Evolutionary conservation across 2,797 vertebrate species (phyloP), one percentile per base, ranked within the genome.

Genomic region (Octomys mimax): DNA sequence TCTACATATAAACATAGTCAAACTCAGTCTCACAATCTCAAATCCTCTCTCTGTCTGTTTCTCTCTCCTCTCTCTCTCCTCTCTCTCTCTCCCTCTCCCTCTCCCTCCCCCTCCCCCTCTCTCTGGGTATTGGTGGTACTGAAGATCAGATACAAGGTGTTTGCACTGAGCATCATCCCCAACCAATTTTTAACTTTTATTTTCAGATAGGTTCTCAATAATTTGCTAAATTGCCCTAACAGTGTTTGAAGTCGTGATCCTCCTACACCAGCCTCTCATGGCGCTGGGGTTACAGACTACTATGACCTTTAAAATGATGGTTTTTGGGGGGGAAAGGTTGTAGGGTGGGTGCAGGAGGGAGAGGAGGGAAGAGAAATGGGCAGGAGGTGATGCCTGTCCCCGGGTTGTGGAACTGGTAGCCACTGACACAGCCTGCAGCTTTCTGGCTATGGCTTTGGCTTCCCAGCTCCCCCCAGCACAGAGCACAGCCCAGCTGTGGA

Each of bases 401-500:
- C 81, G 75, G 97, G 98, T 97, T 98, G 98, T 98, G 98, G 98
- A 98, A 98, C 98, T 98, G 98, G 97, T 95, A 77, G 96, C 97
- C 54, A 93, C 93, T 82, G 95, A 81, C 93, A 89, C 46, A 96
- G 92, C 57, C 92, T 91, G 92, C 96, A 54, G 93, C 96, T 77
- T 28, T 71, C 95, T 96, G 36, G 96, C 97, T 84, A 9, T 97
- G 52, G 95, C 94, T 62, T 54, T 97, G 90, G 96, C 95, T 97
- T 95, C 94, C 95, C 96, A 75, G 88, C 88, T 92, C 10, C 77
- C 92, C 89, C 80, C 3, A n/a, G 79, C 94, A 97, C 92, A 36
- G 92, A 95, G 92, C 89, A 94, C 78, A 94, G 93, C 95, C 95
- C 82, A 78, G 96, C 97, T 24, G 96, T 97, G 97, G 62, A 98